Percentiles rank a stretch among this genome's conserved stretches.
phyloP scores from a whole-genome alignment of 2,888 invertebrate genomes.

The Furcula furcula region DNA sequence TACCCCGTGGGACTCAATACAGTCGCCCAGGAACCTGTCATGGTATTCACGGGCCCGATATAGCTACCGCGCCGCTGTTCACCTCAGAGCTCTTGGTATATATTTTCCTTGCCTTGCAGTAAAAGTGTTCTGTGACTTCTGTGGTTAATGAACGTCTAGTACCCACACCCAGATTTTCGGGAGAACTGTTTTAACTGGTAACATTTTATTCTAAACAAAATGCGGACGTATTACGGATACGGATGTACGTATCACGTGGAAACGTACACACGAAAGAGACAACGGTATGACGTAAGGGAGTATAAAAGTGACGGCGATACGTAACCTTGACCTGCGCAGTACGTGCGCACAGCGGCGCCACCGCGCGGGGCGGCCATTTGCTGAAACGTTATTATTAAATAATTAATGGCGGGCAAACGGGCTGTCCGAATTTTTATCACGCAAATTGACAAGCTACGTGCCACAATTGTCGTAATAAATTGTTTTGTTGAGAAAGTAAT shows the following conservation, averaged over 20 bases:
- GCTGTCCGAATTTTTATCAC: constrained; percentile 25
- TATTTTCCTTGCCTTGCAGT: too few species aligned
- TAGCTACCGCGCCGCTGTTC: too few species aligned
- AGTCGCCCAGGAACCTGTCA: too few species aligned
- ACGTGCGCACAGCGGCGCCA: constrained; percentile 38
- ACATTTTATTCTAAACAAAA: constrained; percentile 29
- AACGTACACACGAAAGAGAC: constrained; percentile 31
- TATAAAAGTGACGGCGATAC: constrained; percentile 37
- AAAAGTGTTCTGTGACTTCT: too few species aligned
- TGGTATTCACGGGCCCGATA: too few species aligned
- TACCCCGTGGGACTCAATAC: too few species aligned
- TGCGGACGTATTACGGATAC: constrained; percentile 32
- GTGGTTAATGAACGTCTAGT: too few species aligned
- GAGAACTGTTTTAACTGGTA: constrained; percentile 15
- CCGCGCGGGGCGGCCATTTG: constrained; percentile 19
- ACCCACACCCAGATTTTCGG: constrained; percentile 3
- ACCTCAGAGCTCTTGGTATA: too few species aligned
- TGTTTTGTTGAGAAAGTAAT: constrained; percentile 6
- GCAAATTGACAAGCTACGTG: constrained; percentile 28
- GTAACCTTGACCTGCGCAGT: constrained; percentile 69
- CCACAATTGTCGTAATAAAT: constrained; percentile 22
- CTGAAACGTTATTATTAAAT: constrained; percentile 40
- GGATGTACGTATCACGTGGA: constrained; percentile 42
- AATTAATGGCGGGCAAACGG: constrained; percentile 43
- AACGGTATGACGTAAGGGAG: constrained; percentile 19